These are phyloP conservation scores for Halictus rubicundus DNA, from an alignment of 1,140 invertebrate genomes.

Conservation along the genomic window DNA sequence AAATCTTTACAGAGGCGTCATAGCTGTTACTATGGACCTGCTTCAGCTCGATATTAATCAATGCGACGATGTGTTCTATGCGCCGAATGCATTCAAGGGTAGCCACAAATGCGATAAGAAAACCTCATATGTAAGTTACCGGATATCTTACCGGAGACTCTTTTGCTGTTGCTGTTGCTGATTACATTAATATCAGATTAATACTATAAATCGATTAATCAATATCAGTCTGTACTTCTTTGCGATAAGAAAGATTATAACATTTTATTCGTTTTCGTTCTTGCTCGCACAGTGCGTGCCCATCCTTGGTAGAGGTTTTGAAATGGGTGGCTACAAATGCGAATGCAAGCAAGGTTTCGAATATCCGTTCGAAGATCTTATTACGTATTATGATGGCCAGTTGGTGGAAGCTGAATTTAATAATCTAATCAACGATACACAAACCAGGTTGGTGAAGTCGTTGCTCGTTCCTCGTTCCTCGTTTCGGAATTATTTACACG, in stretches of 20 bases:
- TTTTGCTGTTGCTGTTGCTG: too few species aligned
- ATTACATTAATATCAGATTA: too few species aligned
- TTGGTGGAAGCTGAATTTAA: constrained; percentile 96
- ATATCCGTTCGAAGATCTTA: constrained; percentile 97
- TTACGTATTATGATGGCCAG: constrained; percentile 98
- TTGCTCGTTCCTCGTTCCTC: background rate
- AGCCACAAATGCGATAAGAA: constrained; percentile 96
- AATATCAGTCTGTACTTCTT: too few species aligned
- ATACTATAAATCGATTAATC: too few species aligned
- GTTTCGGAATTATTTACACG: too few species aligned
- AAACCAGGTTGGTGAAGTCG: constrained; percentile 59
- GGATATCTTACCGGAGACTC: too few species aligned
- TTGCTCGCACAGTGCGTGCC: constrained; percentile 91
- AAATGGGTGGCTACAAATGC: constrained; percentile 98
- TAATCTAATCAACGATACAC: constrained; percentile 89
- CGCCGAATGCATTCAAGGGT: constrained; percentile 96
- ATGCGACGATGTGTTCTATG: constrained; percentile 93
- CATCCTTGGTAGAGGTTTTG: constrained; percentile 93
- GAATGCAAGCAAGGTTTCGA: constrained; percentile 98
- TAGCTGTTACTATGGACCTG: constrained; percentile 95
- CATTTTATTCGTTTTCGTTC: too few species aligned
- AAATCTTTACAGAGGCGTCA: constrained; percentile 90
- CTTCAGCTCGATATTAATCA: constrained; percentile 96
- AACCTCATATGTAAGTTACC: constrained; percentile 92
- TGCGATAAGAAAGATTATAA: too few species aligned